Evolutionary conservation across 2,888 invertebrate species (phyloP), one percentile per base, ranked within the genome.

Genomic region (Heliconius aoede): DNA sequence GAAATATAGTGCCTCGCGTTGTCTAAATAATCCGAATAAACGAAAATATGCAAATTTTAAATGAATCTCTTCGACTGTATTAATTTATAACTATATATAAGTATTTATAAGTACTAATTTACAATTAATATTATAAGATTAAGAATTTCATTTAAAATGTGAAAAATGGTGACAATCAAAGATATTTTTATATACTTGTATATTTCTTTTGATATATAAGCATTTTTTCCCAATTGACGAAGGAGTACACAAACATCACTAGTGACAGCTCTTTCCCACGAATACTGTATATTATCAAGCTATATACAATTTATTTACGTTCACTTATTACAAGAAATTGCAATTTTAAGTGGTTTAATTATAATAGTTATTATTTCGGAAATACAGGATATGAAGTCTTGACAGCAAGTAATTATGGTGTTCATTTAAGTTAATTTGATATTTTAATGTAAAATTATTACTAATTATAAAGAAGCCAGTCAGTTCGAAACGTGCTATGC

Each of bases 331-430:
- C 18, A 71, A 13, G 32, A 24, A 71, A 58, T 71, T 36, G 71
- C 58, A 13, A 58, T 58, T 71, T 24, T 58, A 7, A 71, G 8
- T 36, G 36, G 18, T 15, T 24, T 58, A 24, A 58, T 60, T 60
- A 60, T 60, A 4, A 28, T 69, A 11, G n/a, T 69, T 51, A 30
- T 51, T 30, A 69, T 46, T 69, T 69, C 69, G 28, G 51, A 51
- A 69, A 69, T 36, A 69, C 51, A 51, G 28, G 51, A 69, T 51
- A 28, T n/a, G 68, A 68, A 68, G 51, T 18, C 28, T 46, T 51
- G 24, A 68, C 40, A 40, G 51, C 28, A 68, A 40, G 51, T 28
- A 51, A 68, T 68, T 68, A 68, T 60, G 9, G 55, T 21, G 24
- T 55, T 58, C 15, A 28, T 55, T 71, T 71, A 21, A 15, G 30